These are phyloP conservation scores for Pluvianellus socialis DNA, from an alignment of 2,113 vertebrate genomes.

Conservation along the genomic window DNA sequence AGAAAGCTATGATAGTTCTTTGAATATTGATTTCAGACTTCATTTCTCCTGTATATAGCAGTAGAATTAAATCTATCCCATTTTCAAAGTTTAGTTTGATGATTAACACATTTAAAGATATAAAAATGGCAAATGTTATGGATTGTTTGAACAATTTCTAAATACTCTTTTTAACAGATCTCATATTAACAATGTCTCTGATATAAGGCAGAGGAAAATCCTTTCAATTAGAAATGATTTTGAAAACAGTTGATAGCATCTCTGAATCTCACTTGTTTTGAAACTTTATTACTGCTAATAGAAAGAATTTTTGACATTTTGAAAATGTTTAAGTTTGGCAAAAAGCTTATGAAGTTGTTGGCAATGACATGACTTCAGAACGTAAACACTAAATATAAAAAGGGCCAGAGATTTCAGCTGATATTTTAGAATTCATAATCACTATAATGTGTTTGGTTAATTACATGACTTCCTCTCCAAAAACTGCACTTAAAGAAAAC, in stretches of 20 bases:
- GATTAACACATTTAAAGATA: neutral
- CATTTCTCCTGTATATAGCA: neutral
- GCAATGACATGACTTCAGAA: neutral
- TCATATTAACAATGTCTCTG: neutral
- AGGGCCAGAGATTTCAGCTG: neutral
- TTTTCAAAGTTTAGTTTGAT: neutral
- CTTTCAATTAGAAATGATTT: neutral
- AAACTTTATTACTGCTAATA: neutral
- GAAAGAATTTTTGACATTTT: neutral
- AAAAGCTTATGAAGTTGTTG: neutral
- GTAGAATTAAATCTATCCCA: neutral
- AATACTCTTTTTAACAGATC: neutral
- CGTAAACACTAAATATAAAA: neutral
- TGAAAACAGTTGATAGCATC: neutral
- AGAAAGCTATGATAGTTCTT: neutral
- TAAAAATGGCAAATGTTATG: neutral
- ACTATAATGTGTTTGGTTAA: neutral
- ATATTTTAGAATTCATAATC: neutral
- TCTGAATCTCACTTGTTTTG: neutral
- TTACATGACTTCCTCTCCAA: neutral
- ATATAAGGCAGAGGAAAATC: neutral
- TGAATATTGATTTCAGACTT: neutral
- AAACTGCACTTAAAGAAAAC: neutral
- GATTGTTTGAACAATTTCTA: neutral
- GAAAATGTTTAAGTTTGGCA: neutral